Base-by-base conservation (phyloP, 2,797 vertebrate species). In the Leucoraja ocellata region DNA sequence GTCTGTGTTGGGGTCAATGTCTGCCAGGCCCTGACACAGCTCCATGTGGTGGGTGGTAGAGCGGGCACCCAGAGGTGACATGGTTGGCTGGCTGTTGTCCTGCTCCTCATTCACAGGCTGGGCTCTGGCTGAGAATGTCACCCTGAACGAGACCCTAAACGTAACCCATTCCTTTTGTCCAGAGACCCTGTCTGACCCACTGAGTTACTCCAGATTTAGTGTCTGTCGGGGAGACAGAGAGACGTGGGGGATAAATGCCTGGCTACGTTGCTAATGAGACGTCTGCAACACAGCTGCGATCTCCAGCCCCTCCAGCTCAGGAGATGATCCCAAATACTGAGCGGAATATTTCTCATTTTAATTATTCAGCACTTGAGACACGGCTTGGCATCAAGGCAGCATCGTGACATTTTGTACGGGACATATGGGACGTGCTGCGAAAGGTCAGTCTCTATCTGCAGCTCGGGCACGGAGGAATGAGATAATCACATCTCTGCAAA, bases 331-430 rank as follows among this genome's bases (percentile, higher is more conserved):
- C 63, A 88, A 88, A 65, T 88, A 68, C n/a, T 65, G 84, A 88
- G 84, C 21, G 21, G 84, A n/a, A 88, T 88, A 88, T 88, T 88
- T 88, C 65, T 88, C 65, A 65, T n/a, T 88, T 88, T 88, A 88
- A 88, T 88, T 88, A 88, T 88, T 68, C 84, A 88, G 32, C 84
- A 88, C n/a, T 88, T 65, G 84, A 88, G 84, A 88, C 84, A 68
- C 36, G 13, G 21, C 36, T 65, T 88, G 84, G 61, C 84, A 68
- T 68, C 61, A 88, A 68, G 84, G 68, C 84, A 88, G 25, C 61
- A 16, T n/a, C 32, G 10, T 88, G 84, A 88, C 84, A 88, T 88
- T 88, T 88, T 88, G n/a, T 88, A n/a, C 4, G 61, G 36, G 61
- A 88, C 63, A 88, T 88, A 88, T 36, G n/a, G 68, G 61, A 88